phyloP scores from a whole-genome alignment of 2,797 vertebrate species.

The Tolypeutes matacus region DNA sequence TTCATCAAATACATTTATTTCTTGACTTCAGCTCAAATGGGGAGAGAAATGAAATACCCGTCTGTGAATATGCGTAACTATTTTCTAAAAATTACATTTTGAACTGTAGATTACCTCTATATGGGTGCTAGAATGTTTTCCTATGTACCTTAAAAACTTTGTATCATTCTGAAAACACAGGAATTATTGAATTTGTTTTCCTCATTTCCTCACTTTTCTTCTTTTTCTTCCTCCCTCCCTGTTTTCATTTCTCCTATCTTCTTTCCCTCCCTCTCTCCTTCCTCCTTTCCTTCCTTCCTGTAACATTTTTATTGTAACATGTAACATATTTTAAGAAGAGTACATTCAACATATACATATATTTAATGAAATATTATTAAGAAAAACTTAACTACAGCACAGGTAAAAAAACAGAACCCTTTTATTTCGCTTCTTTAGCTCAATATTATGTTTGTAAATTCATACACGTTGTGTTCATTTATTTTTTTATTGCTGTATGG shows the following conservation, averaged over 20 bases:
- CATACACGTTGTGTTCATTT: not conserved
- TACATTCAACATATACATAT: not conserved
- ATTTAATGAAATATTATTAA: not conserved
- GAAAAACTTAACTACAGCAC: not conserved
- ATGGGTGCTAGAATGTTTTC: not conserved
- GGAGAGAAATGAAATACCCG: not conserved
- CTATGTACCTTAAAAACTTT: not conserved
- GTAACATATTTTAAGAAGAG: not conserved
- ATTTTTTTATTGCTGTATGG: not conserved
- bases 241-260: not conserved
- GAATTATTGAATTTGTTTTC: not conserved
- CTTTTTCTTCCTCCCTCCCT: not conserved
- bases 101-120: not conserved
- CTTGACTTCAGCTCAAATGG: not conserved
- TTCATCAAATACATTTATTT: not conserved
- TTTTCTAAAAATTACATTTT: not conserved
- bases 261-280: not conserved
- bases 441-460: not conserved
- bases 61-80: not conserved
- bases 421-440: not conserved
- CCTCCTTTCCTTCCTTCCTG: not conserved
- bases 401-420: not conserved
- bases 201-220: not conserved
- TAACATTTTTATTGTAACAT: not conserved
- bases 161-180: not conserved